These are phyloP conservation scores for Rhincodon typus DNA, from an alignment of 2,797 vertebrate species.

Conservation along the genomic window DNA sequence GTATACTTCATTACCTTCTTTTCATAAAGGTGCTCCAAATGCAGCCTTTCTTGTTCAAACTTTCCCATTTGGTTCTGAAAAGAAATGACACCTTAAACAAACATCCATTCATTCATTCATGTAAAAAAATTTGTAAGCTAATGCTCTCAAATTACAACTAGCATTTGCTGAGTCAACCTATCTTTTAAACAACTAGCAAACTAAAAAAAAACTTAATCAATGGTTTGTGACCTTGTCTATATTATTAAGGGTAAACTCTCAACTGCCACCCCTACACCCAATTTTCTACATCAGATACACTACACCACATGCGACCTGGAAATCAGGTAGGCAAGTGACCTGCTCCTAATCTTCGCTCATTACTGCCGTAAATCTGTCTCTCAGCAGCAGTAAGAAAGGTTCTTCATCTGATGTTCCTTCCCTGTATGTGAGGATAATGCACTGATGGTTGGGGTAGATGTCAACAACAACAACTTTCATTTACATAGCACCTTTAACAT, in stretches of 20 bases:
- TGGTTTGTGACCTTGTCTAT: background rate
- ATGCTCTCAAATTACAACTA: slow-evolving; percentile 4
- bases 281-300: background rate
- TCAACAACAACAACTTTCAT: background rate
- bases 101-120: background rate
- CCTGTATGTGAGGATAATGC: too few species aligned
- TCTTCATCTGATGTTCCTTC: background rate
- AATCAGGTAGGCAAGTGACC: background rate
- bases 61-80: slow-evolving; percentile 74
- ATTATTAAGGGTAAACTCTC: background rate
- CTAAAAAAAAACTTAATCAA: background rate
- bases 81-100: slow-evolving; percentile 25
- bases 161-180: background rate
- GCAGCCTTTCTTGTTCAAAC: slow-evolving; percentile 68
- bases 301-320: background rate
- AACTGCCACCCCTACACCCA: background rate
- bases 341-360: background rate
- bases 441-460: too few species aligned
- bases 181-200: background rate
- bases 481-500: background rate
- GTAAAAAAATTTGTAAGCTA: background rate
- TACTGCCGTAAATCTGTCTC: background rate
- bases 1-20: slow-evolving; percentile 66
- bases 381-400: background rate
- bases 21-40: slow-evolving; percentile 64